These are phyloP conservation scores for Megamerina dolium DNA, from an alignment of 2,888 invertebrate genomes.

Conservation along the genomic window DNA sequence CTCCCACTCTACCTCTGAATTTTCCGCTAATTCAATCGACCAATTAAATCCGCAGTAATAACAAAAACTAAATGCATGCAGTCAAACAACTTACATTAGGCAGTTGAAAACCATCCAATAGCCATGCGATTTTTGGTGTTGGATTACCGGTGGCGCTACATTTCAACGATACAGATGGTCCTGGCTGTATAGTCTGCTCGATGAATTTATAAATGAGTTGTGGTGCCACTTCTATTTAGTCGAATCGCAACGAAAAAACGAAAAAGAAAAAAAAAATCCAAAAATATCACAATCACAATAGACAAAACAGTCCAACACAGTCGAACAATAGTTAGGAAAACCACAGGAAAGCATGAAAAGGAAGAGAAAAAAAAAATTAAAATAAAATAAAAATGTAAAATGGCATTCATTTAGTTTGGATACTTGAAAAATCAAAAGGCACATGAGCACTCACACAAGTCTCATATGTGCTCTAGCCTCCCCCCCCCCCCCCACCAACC, in stretches of 20 bases:
- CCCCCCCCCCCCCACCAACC: too few relatives aligned
- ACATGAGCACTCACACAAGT: too few relatives aligned
- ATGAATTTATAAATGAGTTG: slow-evolving; percentile 69
- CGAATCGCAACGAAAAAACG: neutral
- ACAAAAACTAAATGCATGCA: too few relatives aligned
- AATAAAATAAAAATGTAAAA: neutral
- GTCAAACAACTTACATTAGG: slow-evolving; percentile 54
- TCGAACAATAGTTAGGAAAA: too few relatives aligned
- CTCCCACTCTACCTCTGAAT: too few relatives aligned
- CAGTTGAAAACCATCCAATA: slow-evolving; percentile 65
- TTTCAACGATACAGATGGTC: slow-evolving; percentile 70
- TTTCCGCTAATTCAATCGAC: too few relatives aligned
- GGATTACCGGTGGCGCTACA: slow-evolving; percentile 73
- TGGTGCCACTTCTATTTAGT: slow-evolving; percentile 64
- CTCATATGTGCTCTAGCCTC: too few relatives aligned
- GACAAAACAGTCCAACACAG: neutral
- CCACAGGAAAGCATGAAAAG: too few relatives aligned
- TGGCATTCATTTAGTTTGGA: neutral
- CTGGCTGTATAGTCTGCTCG: slow-evolving; percentile 71
- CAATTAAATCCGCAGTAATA: too few relatives aligned
- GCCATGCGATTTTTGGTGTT: slow-evolving; percentile 71
- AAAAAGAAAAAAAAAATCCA: slow-evolving; percentile 14
- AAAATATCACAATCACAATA: slow-evolving; percentile 1
- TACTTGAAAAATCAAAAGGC: too few relatives aligned
- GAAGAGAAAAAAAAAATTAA: neutral